Evolutionary conservation across 2,113 vertebrate genomes (phyloP), one percentile per base, ranked within the genome.

Genomic region (Sorex araneus): DNA sequence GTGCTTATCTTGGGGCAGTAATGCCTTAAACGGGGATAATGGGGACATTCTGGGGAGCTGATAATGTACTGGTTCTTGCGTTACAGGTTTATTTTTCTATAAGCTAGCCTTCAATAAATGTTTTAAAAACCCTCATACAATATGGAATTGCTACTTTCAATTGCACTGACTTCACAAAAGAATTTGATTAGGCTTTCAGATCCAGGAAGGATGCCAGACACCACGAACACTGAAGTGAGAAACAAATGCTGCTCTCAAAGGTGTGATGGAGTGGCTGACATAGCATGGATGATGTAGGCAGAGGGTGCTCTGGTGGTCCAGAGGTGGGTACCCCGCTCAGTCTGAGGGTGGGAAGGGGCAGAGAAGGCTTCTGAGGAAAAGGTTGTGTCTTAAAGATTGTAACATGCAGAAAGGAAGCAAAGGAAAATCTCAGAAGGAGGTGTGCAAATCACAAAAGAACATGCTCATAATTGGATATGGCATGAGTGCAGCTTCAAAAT

Each of bases 51-150:
- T 74, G n/a, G 27, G 32, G 45, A 77, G 43, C 54, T 78, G 84
- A 82, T 45, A 79, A 13, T 87, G n/a, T 73, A 81, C 45, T 80
- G 32, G 66, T 84, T 77, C 54, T 93, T 92, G 64, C 69, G 11
- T 87, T 69, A 71, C 18, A 83, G 43, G 70, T 74, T 85, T 78
- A 73, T 89, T 91, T 89, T 94, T 85, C 45, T 92, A 40, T 47
- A 40, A 69, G 36, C 45, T 64, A 75, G 4, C 54, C 43, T 75
- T 87, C 30, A 92, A 69, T 50, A 75, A 84, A 69, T 85, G 75
- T 23, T 90, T 89, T 75, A 23, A 18, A 90, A 73, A 82, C 11
- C 12, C 5, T 13, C 6, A 16, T 40, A 30, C 32, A 76, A 70
- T 73, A 92, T 25, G 36, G 78, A 69, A 81, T 89, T 30, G 76